phyloP scores from a whole-genome alignment of 1,140 invertebrate genomes.

The Gonioctena quinquepunctata region DNA sequence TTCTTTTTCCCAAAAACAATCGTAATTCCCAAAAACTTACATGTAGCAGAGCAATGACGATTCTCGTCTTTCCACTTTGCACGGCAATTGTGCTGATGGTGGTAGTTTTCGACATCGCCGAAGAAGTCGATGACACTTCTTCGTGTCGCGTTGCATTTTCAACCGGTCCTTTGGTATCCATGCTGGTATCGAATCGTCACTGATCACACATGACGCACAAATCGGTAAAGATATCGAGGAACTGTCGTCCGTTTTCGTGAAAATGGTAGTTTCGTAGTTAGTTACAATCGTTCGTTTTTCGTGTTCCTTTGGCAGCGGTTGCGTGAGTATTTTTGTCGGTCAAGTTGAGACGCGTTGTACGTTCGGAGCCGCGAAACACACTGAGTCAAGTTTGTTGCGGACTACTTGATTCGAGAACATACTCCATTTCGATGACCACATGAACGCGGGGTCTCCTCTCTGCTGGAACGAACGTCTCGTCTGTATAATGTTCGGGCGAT shows the following conservation, averaged over 20 bases:
- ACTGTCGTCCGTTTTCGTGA: too few relatives aligned
- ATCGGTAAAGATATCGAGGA: background rate
- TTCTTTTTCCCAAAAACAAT: too few relatives aligned
- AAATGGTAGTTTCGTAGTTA: too few relatives aligned
- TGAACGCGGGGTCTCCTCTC: conserved; percentile 15
- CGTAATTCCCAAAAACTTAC: too few relatives aligned
- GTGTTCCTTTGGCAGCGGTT: conserved; percentile 25
- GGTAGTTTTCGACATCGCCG: conserved; percentile 64
- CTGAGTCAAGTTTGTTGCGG: conserved; percentile 28
- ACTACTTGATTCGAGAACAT: conserved; percentile 18
- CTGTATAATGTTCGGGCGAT: conserved; percentile 21
- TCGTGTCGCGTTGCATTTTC: conserved; percentile 27
- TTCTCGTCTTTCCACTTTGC: conserved; percentile 81
- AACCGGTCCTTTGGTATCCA: conserved; percentile 30
- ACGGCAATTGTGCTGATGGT: conserved; percentile 91
- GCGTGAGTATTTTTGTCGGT: conserved; percentile 23
- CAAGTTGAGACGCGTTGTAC: background rate
- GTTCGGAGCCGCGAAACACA: conserved; percentile 38
- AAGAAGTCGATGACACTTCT: conserved; percentile 31
- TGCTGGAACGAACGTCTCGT: conserved; percentile 26
- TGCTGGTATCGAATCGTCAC: conserved; percentile 7
- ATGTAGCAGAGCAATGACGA: conserved; percentile 88
- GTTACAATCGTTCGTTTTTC: too few relatives aligned
- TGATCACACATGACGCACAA: conserved; percentile 1
- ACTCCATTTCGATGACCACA: conserved; percentile 42